Base-by-base conservation (phyloP, 1,140 invertebrate species). In the Atta texana region DNA sequence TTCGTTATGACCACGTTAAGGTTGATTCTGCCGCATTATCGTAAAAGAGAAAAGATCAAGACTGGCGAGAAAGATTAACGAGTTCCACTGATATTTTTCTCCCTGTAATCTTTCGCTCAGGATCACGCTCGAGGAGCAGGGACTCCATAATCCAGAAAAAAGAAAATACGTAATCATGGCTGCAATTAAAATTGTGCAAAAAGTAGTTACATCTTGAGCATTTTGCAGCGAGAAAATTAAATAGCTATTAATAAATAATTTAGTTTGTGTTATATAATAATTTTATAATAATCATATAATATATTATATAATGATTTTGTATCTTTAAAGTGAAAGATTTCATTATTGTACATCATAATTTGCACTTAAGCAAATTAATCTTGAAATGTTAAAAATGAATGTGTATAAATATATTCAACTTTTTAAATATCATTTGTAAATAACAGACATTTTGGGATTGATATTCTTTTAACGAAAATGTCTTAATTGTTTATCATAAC, bases 1-100 rank as follows among this genome's bases (percentile, higher is more conserved):
- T 66, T 72, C 28, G 31, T 28, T 53, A 57, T 39, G 39, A 49
- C n/a, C 55, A 71, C 64, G 28, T 72, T 21, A 44, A 55, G 21
- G 8, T 64, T 24, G 6, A 74, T 51, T 74, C 31, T 49, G 51
- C 39, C 12, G 10, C 53, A 28, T 10, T 18, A 51, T 78, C 24
- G 6, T 39, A 24, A 31, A 66, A 51, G 34, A 21, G 34, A 71
- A 61, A 84, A 31, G 12, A 74, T 44, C 0, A n/a, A 55, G 28
- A n/a, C 12, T 39, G 12, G 39, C 21, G 51, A 81, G 31, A 24
- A 31, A 71, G 16, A 57, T 57, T 16, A 77, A 24, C 21, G 39
- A 63, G 12, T 78, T 28, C 34, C 34, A 57, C 21, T 10, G 16
- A 16, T 28, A 55, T 71, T 44, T 44, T 44, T 44, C 66, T 57